These are phyloP conservation scores for Bugula neritina DNA, from an alignment of 2,888 invertebrate genomes.

Conservation along the genomic window DNA sequence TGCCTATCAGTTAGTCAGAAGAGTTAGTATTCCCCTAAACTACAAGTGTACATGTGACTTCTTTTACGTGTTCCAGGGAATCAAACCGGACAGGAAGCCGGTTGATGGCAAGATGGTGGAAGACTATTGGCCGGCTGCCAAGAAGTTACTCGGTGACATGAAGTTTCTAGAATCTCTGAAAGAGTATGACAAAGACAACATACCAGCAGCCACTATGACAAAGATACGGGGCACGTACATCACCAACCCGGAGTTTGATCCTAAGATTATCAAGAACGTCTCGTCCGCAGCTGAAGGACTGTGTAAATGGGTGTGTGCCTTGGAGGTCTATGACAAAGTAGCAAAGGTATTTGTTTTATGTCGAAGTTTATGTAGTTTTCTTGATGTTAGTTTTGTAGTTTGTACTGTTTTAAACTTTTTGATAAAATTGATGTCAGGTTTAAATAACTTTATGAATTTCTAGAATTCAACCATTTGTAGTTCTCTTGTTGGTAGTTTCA, in stretches of 20 bases:
- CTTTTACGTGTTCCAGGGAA: slow-evolving; percentile 36
- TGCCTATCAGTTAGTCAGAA: too few relatives aligned
- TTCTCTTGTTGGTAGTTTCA: too few relatives aligned
- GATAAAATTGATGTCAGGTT: too few relatives aligned
- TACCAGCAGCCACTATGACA: slow-evolving; percentile 44
- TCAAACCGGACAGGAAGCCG: slow-evolving; percentile 47
- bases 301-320: slow-evolving; percentile 52
- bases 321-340: slow-evolving; percentile 50
- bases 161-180: slow-evolving; percentile 50
- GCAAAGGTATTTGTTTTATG: too few relatives aligned
- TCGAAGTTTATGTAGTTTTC: too few relatives aligned
- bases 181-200: slow-evolving; percentile 52
- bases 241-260: slow-evolving; percentile 49
- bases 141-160: slow-evolving; percentile 52
- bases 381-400: too few relatives aligned
- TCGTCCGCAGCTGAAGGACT: slow-evolving; percentile 53
- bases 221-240: slow-evolving; percentile 48
- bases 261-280: slow-evolving; percentile 48
- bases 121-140: slow-evolving; percentile 51
- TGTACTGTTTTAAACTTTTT: too few relatives aligned
- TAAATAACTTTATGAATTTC: too few relatives aligned
- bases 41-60: too few relatives aligned
- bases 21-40: too few relatives aligned
- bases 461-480: too few relatives aligned
- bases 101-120: slow-evolving; percentile 46